Conservation (phyloP, 2,797 vertebrate species). For the Sebastiscus albofasciatus region DNA sequence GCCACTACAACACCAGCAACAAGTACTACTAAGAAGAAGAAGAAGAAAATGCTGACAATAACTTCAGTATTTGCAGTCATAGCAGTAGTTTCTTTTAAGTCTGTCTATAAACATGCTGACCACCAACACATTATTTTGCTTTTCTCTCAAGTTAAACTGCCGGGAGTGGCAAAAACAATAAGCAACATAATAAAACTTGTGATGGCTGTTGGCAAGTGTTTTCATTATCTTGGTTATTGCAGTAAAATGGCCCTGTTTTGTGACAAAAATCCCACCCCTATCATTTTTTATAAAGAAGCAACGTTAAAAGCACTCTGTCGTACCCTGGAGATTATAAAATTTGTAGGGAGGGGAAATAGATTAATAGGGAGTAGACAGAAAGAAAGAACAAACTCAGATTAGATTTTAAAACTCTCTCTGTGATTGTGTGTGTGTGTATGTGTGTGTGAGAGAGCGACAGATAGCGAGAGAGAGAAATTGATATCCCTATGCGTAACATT, state of each 20-base stretch:
- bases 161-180: slow-evolving; percentile 55
- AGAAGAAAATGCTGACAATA: neutral
- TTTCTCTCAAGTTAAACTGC: slow-evolving; percentile 42
- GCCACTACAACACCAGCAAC: neutral
- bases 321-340: slow-evolving; percentile 50
- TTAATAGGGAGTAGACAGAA: neutral
- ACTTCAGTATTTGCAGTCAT: neutral
- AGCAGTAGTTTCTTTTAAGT: slow-evolving; percentile 35
- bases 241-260: slow-evolving; percentile 56
- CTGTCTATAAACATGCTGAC: slow-evolving; percentile 42
- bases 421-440: neutral
- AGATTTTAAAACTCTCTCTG: slow-evolving; percentile 41
- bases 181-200: slow-evolving; percentile 55
- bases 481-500: slow-evolving; percentile 55
- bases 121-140: slow-evolving; percentile 41
- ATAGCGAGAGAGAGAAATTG: slow-evolving; percentile 50
- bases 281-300: slow-evolving; percentile 52
- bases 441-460: neutral
- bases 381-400: slow-evolving; percentile 17
- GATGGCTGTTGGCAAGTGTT: slow-evolving; percentile 56
- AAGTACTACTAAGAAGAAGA: neutral
- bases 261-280: slow-evolving; percentile 49
- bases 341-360: neutral
- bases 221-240: slow-evolving; percentile 65
- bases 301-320: slow-evolving; percentile 41